These are phyloP conservation scores for Oedothorax gibbosus DNA, from an alignment of 1,140 invertebrate genomes.

Conservation along the genomic window DNA sequence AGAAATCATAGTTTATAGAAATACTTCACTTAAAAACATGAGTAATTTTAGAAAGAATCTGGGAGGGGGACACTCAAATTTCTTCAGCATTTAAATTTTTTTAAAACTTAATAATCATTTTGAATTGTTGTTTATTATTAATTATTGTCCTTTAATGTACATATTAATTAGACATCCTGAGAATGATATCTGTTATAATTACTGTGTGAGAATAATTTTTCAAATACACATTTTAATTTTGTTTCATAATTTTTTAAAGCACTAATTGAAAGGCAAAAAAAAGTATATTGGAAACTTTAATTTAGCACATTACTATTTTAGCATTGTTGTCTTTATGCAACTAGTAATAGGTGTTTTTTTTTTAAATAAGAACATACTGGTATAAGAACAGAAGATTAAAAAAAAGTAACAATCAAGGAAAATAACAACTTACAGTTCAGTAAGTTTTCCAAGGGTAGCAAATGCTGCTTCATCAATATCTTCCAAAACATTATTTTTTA, in stretches of 20 bases:
- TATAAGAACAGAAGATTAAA: not conserved
- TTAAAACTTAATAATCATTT: not conserved
- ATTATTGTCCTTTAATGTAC: not conserved
- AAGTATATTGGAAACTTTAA: not conserved
- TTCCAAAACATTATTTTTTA: constrained; percentile 71
- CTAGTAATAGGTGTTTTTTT: not conserved
- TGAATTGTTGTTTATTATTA: not conserved
- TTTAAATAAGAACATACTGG: not conserved
- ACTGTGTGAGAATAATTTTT: no score
- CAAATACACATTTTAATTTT: not conserved
- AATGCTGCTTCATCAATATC: constrained; percentile 63
- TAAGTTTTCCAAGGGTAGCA: constrained; percentile 48
- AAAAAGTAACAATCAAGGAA: not conserved
- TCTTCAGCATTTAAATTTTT: not conserved
- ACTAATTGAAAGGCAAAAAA: not conserved
- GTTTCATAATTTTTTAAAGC: not conserved
- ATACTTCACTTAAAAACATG: no score
- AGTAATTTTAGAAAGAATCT: not conserved
- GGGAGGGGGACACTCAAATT: not conserved
- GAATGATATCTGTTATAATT: no score
- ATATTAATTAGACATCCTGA: not conserved
- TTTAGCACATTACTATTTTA: not conserved
- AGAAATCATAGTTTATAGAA: not conserved
- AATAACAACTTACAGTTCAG: constrained; percentile 63
- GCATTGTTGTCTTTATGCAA: not conserved